phyloP scores from a whole-genome alignment of 2,113 vertebrate genomes.

The Agapornis roseicollis region DNA sequence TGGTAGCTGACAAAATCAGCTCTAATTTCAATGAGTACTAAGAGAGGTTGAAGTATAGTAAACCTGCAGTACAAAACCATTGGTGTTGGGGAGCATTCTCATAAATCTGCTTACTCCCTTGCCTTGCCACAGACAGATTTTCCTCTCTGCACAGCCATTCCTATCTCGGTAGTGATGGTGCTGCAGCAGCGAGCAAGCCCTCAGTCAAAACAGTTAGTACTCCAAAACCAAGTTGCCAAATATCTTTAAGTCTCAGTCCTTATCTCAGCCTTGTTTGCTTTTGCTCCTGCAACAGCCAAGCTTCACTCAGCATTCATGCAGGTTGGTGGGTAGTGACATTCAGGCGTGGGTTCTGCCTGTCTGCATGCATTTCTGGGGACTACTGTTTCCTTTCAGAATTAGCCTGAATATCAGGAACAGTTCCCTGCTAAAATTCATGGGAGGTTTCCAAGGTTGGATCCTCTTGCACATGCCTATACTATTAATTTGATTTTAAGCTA shows the following conservation, averaged over 20 bases:
- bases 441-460: background rate
- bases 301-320: accelerated
- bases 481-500: background rate
- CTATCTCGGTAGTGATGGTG: accelerated
- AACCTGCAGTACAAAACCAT: background rate
- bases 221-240: background rate
- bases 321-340: accelerated
- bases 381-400: background rate
- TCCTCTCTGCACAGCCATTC: background rate
- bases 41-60: background rate
- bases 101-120: background rate
- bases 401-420: background rate
- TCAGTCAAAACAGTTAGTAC: accelerated
- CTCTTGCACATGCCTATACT: background rate
- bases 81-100: background rate
- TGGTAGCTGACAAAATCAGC: background rate
- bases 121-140: background rate
- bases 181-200: background rate
- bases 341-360: background rate
- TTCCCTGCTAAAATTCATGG: background rate
- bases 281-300: background rate
- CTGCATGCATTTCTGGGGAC: background rate
- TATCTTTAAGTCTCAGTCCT: background rate
- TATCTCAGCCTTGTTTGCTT: background rate
- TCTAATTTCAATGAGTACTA: background rate